Evolutionary conservation across 2,888 invertebrate genomes (phyloP), one percentile per base, ranked within the genome.

Genomic region (Barypeithes pellucidus): DNA sequence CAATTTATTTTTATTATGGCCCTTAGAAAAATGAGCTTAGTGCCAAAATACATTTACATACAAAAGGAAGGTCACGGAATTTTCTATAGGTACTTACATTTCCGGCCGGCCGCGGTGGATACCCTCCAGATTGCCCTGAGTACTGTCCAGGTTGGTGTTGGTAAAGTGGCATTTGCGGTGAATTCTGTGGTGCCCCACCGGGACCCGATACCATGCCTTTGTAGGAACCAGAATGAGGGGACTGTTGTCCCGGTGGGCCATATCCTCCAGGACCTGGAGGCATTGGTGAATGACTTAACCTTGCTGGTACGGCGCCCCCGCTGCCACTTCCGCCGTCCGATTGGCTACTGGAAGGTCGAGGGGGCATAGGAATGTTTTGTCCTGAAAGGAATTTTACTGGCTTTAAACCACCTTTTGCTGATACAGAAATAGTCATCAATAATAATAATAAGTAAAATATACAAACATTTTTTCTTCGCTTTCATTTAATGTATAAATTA

Each of bases 281-380:
- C 90, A 92, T 91, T 77, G 92, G 91, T 78, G 92, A 91, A 84
- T 92, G 92, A 85, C 90, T 91, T 88, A 92, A 90, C 79, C 91
- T 89, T 81, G 89, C 88, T 81, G 90, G 90, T 24, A 72, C 60
- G 24, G 61, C 69, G 33, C 72, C 69, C n/a, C 72, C 67, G 24
- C 68, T 41, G 18, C 69, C 54, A 33, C 73, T 90, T 84, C 88
- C 87, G 82, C 88, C 87, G 83, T 89, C 89, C 74, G 89, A 89
- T 83, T 89, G 93, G 85, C 91, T 91, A 87, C 96, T 96, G 83
- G 96, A 94, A 87, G 97, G 97, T 86, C 97, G 93, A 86, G 95
- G 95, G 86, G 97, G 96, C 94, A 97, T 96, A 89, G 95, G 94
- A 92, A 95, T 93, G 93, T 94, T 96, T 92, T 95, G 94, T 85